Conservation (phyloP, 2,797 vertebrate genomes). For the Notamacropus eugenii region DNA sequence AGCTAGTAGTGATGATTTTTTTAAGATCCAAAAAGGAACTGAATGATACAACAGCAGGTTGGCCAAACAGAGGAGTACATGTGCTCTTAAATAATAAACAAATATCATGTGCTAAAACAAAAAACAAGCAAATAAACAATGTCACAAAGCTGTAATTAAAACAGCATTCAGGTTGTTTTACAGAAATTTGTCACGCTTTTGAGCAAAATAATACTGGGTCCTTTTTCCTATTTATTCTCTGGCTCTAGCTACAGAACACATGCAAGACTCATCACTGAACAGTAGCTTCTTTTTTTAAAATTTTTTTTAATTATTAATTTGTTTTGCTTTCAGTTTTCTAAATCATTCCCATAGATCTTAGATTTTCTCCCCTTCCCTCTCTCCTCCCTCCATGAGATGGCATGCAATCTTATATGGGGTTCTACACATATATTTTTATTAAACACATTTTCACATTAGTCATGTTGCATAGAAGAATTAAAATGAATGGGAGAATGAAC, state of each 20-base stretch:
- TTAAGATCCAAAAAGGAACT: not conserved
- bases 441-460: too few species aligned
- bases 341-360: too few species aligned
- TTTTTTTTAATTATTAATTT: too few species aligned
- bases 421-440: too few species aligned
- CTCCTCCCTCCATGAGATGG: too few species aligned
- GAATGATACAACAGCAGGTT: not conserved
- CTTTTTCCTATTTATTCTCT: constrained; percentile 21
- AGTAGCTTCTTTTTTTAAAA: not conserved
- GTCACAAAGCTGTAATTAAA: not conserved
- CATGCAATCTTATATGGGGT: too few species aligned
- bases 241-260: not conserved
- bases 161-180: constrained; percentile 36
- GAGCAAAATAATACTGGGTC: constrained; percentile 3
- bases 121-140: constrained; percentile 10
- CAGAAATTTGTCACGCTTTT: constrained; percentile 25
- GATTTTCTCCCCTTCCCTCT: too few species aligned
- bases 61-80: not conserved
- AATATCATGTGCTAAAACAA: not conserved
- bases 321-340: too few species aligned
- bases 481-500: too few species aligned
- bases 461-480: too few species aligned
- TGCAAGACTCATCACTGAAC: not conserved
- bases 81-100: not conserved
- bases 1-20: not conserved